Evolutionary conservation across 2,797 vertebrate genomes (phyloP), one percentile per base, ranked within the genome.

Genomic region (Oreochromis grahami): DNA sequence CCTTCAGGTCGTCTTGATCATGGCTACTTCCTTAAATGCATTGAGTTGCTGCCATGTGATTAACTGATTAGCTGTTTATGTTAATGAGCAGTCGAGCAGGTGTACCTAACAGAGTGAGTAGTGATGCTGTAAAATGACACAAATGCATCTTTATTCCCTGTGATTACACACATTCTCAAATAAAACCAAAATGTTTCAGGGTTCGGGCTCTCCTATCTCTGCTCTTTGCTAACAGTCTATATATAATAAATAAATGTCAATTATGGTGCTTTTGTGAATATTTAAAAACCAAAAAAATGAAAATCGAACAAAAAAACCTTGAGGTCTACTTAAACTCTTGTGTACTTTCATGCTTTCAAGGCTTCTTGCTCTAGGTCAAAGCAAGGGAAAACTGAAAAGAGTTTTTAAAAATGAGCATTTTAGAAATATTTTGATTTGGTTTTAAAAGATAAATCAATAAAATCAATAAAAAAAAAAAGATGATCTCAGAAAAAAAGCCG

Each of bases 401-500:
- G 24, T 10, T 48, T 72, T 45, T 45, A 6, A 38, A 38, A 65
- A 65, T 8, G 1, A 63, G 0, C 4, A 38, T 63, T 63, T 36
- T 36, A 41, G 21, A 43, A 43, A 45, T 45, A 24, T 17, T 45
- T 26, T 11, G 8, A 45, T 17, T 26, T 45, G 21, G 2, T 70
- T 70, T 26, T 1, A 26, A 26, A 45, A 70, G 38, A 43, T 41
- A 43, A 68, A 41, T 41, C 36, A 65, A 9, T 21, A 65, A 13
- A 38, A 21, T 1, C 2, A 38, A 24, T 7, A 24, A 36, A 0
- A 17, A 32, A 6, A 65, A 65, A 5, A 26, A 26, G 24, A 26
- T 15, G 1, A 17, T 70, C 38, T 29, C 41, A 0, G 21, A 26
- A 9, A 24, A 38, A 11, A 45, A 17, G n/a, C 14, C 13, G 0